phyloP scores from a whole-genome alignment of 2,797 vertebrate species.

The Bradypodion pumilum region DNA sequence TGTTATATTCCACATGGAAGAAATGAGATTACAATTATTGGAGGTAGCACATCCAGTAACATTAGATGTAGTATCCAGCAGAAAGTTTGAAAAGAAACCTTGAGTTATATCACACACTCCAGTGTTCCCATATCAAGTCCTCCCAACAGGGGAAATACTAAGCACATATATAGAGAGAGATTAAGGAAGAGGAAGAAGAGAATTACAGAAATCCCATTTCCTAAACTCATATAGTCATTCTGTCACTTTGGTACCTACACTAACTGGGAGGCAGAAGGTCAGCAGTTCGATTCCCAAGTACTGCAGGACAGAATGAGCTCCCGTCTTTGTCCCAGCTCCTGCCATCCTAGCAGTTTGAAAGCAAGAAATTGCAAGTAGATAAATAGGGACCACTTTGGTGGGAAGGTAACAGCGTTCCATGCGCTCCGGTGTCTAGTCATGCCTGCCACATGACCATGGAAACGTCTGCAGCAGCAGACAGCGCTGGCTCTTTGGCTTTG shows the following conservation, averaged over 20 bases:
- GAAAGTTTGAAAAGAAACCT: conserved; percentile 17
- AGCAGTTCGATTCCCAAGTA: no score
- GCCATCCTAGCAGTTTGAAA: no score
- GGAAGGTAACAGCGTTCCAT: no score
- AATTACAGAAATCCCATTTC: neutral
- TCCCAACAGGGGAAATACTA: neutral
- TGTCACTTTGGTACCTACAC: neutral
- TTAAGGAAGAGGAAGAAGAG: neutral
- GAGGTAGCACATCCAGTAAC: conserved; percentile 3
- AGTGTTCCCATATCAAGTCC: conserved; percentile 7
- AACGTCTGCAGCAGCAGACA: no score
- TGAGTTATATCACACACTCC: conserved; percentile 37
- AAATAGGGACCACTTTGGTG: no score
- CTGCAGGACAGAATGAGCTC: no score
- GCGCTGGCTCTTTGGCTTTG: no score
- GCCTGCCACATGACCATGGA: no score
- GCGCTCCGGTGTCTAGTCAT: no score
- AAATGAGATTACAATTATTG: conserved; percentile 10
- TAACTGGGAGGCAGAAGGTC: no score
- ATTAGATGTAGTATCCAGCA: conserved; percentile 17
- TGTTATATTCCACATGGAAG: conserved; percentile 24
- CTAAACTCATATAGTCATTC: neutral
- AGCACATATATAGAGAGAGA: neutral
- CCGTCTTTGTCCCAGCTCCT: no score
- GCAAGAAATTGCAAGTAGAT: no score